Conservation (phyloP, 2,888 invertebrate genomes). For the Calliphora vomitoria region DNA sequence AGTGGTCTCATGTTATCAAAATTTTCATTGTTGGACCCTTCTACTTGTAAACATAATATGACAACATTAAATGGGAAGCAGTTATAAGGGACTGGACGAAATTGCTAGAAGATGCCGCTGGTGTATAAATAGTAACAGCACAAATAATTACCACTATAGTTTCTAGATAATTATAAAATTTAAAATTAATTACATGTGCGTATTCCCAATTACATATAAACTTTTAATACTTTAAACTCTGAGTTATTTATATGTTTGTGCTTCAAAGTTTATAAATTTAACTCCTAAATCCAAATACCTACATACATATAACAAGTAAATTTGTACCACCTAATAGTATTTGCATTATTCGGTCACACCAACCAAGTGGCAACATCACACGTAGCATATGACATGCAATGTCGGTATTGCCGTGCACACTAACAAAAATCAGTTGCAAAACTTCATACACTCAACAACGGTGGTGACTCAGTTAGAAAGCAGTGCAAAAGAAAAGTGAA, state of each 20-base stretch:
- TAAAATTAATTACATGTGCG: too few relatives aligned
- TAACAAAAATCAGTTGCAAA: slow-evolving; percentile 59
- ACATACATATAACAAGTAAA: background rate
- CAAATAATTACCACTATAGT: too few relatives aligned
- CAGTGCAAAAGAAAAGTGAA: slow-evolving; percentile 59
- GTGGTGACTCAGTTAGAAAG: slow-evolving; percentile 76
- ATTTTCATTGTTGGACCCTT: too few relatives aligned
- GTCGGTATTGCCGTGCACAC: slow-evolving; percentile 46
- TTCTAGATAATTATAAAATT: too few relatives aligned
- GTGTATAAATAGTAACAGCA: too few relatives aligned
- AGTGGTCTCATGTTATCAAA: too few relatives aligned
- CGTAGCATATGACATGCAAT: slow-evolving; percentile 40
- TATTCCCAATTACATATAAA: too few relatives aligned
- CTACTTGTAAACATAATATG: too few relatives aligned
- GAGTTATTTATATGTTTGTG: background rate
- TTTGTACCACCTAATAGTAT: background rate
- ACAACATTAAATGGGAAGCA: too few relatives aligned
- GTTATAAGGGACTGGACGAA: too few relatives aligned
- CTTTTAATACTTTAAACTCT: too few relatives aligned
- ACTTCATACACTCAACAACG: background rate
- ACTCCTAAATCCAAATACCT: background rate
- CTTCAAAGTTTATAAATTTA: background rate
- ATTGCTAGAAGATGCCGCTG: too few relatives aligned
- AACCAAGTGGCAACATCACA: slow-evolving; percentile 50
- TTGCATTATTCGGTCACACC: background rate